Conservation (phyloP, 2,888 invertebrate genomes). For the Parnassius smintheus region DNA sequence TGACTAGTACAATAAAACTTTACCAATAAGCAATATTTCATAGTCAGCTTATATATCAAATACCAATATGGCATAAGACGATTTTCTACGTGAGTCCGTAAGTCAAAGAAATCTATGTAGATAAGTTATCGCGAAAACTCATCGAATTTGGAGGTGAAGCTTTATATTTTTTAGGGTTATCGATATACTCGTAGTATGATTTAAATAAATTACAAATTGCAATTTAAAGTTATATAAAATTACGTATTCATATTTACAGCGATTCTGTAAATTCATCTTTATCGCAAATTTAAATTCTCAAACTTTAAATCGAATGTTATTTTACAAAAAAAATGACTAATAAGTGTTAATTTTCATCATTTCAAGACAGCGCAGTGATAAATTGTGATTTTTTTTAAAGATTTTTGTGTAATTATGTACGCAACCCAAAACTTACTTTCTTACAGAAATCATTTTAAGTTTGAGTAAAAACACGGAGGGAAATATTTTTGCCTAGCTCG, state of each 20-base stretch:
- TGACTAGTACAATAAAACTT: slow-evolving; percentile 77
- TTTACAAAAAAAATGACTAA: neutral
- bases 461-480: slow-evolving; percentile 30
- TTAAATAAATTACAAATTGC: slow-evolving; percentile 32
- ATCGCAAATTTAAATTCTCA: too few relatives aligned
- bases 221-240: too few relatives aligned
- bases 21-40: slow-evolving; percentile 78
- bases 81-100: slow-evolving; percentile 63
- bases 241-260: too few relatives aligned
- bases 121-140: slow-evolving; percentile 62
- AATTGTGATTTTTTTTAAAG: slow-evolving; percentile 39
- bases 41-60: slow-evolving; percentile 75
- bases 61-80: slow-evolving; percentile 73
- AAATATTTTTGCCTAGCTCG: slow-evolving; percentile 35
- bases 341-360: slow-evolving; percentile 27
- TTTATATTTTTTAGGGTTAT: slow-evolving; percentile 43
- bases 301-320: too few relatives aligned
- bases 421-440: slow-evolving; percentile 41
- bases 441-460: slow-evolving; percentile 27
- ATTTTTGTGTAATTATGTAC: slow-evolving; percentile 38
- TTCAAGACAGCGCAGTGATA: slow-evolving; percentile 35
- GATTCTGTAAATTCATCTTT: too few relatives aligned
- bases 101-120: slow-evolving; percentile 64
- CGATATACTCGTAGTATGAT: slow-evolving; percentile 25
- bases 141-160: slow-evolving; percentile 52